Evolutionary conservation across 2,797 vertebrate species (phyloP).

Genomic region (Eospalax fontanierii): DNA sequence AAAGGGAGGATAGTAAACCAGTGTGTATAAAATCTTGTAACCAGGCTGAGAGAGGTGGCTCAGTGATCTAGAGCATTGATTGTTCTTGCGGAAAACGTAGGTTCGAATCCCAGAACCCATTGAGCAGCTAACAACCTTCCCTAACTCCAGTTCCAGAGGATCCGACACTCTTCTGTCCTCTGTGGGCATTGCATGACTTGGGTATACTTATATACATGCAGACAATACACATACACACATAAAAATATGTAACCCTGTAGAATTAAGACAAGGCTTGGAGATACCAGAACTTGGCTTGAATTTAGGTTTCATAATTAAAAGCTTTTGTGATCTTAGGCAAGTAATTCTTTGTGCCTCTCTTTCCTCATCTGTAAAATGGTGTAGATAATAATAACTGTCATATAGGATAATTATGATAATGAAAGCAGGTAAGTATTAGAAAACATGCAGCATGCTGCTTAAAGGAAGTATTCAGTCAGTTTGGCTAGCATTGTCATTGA

Average conservation of each 20-base stretch:
- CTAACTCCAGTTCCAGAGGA: too few species aligned
- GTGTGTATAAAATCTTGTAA: not conserved
- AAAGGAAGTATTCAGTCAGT: constrained; percentile 7
- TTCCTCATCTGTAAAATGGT: constrained; percentile 52
- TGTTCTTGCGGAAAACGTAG: too few species aligned
- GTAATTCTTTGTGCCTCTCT: constrained; percentile 26
- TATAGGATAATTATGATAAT: not conserved
- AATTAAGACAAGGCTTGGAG: constrained; percentile 8
- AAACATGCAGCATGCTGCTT: not conserved
- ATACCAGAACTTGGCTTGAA: constrained; percentile 42
- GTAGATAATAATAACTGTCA: not conserved
- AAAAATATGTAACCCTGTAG: not conserved
- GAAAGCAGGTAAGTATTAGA: constrained; percentile 45
- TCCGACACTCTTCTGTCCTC: too few species aligned
- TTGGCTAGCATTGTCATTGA: not conserved
- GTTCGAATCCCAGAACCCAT: too few species aligned
- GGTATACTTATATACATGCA: too few species aligned
- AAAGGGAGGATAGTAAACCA: constrained; percentile 36
- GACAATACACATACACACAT: too few species aligned
- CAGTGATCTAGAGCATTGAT: too few species aligned
- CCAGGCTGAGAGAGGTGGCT: too few species aligned
- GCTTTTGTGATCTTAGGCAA: not conserved
- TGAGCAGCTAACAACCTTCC: too few species aligned
- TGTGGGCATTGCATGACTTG: too few species aligned
- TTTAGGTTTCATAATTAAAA: constrained; percentile 51